Evolutionary conservation across 2,888 invertebrate species (phyloP), one percentile per base, ranked within the genome.

Genomic region (Leptogaster cylindrica): DNA sequence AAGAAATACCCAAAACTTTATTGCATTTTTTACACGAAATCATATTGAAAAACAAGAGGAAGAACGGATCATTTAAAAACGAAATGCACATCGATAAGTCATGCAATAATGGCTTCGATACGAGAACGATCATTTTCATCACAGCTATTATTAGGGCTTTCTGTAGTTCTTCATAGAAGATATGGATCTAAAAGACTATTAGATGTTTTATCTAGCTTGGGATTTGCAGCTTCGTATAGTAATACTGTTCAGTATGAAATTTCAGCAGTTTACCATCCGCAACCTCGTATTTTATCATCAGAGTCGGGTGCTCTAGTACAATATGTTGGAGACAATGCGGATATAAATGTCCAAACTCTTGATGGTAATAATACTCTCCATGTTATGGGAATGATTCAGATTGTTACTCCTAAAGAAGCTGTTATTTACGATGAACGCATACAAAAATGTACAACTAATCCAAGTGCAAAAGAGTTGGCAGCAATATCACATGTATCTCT

Each of bases 31-130:
- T 77, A 58, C 70, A 76, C 14, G 39, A 46, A 73, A 71, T 76
- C 0, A 76, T 77, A 66, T 58, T 75, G 66, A 76, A 41, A 61
- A 61, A 61, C 2, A 12, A 39, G 14, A 41, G 12, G 14, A 18
- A 51, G 28, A 27, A 51, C 28, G 14, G 51, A 51, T 28, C 23
- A 51, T 51, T 51, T 51, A 51, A 51, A 51, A 51, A 28, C 51
- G 28, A 48, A 77, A 75, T 77, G 76, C 67, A 77, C 75, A 67
- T 67, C 75, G 44, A 76, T 78, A 64, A 72, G 73, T 36, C 78
- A 78, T 68, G 52, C 66, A 66, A 77, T 79, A 63, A 77, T 77
- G 73, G 66, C 74, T 75, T 44, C 75, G 31, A 70, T 75, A 70
- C 72, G 75, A 66, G 72, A 71, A 70, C 70, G 71, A 28, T 73